Evolutionary conservation across 1,140 invertebrate species (phyloP).

Genomic region (Telenomus remus): DNA sequence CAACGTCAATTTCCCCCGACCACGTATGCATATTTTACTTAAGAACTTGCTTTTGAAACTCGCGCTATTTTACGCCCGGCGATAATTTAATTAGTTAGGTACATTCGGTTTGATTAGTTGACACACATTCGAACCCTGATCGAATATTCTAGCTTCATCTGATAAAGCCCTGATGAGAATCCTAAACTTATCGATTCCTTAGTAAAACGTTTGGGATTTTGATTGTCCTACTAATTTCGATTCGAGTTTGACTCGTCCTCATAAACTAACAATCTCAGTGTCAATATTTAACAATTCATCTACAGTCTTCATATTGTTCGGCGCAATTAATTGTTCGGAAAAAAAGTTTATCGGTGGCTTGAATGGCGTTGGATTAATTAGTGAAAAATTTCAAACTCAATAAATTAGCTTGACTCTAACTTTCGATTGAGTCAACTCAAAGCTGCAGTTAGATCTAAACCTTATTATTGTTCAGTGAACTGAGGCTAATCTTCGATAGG

Average conservation of each 20-base stretch:
- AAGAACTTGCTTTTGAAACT: conserved; percentile 1
- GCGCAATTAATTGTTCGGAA: too few relatives aligned
- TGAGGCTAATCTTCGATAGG: conserved; percentile 45
- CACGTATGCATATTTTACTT: not conserved
- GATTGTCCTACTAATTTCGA: not conserved
- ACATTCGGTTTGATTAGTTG: conserved; percentile 21
- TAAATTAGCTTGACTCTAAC: conserved; percentile 21
- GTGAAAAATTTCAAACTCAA: not conserved
- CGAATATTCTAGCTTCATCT: conserved; percentile 25
- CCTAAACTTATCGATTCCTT: conserved; percentile 19
- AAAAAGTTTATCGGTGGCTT: too few relatives aligned
- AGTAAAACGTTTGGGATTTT: conserved; percentile 16
- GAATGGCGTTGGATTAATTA: not conserved
- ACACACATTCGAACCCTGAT: conserved; percentile 12
- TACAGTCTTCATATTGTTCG: too few relatives aligned
- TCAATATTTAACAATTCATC: too few relatives aligned
- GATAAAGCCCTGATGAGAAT: conserved; percentile 12
- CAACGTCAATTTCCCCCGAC: conserved; percentile 1
- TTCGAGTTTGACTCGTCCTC: too few relatives aligned
- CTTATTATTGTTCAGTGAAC: conserved; percentile 48
- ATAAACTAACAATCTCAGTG: too few relatives aligned
- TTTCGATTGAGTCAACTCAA: conserved; percentile 46
- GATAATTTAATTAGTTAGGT: conserved; percentile 19
- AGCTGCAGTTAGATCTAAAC: conserved; percentile 46
- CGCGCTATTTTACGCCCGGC: too few relatives aligned